Base-by-base conservation (phyloP, 2,888 invertebrate species). In the Marronus borbonicus region DNA sequence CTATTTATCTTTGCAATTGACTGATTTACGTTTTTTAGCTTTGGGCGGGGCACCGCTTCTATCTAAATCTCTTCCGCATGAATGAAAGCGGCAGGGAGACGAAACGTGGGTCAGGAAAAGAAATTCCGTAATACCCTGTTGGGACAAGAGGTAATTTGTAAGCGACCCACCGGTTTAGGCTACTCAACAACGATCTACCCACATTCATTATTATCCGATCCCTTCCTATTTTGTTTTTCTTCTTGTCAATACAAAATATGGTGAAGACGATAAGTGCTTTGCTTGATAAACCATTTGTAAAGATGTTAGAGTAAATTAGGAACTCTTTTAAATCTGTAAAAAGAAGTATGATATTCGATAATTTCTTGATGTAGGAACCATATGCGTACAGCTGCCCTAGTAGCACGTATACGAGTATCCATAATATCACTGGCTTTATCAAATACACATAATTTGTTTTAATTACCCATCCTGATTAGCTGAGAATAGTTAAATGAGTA, bases 41-140 rank as follows among this genome's bases (percentile, higher is more conserved):
- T 50, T 52, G 52, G 69, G 52, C 31, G 28, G 69, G 69, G 52
- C 36, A 69, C 31, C 69, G 52, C 69, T 52, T 69, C 69, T 52
- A 69, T 69, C 69, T 69, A 69, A 69, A 52, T 69, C 69, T 55
- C n/a, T 69, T 69, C 69, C 52, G 52, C 69, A 69, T 69, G 69
- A 69, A 55, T 69, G 52, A 69, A 69, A 69, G 55, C 69, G 69
- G 44, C 24, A 66, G 44, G 31, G 69, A 24, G n/a, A 69, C 31
- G 52, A 31, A 24, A 69, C 52, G 24, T 52, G 69, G 69, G 69
- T 55, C 52, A 69, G 49, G 28, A 17, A 52, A 69, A 52, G 69
- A 69, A 69, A 31, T 31, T 52, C 31, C 28, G 31, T 52, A 31
- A n/a, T 69, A 50, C 69, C 28, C 14, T 52, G 52, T 69, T 31